Conservation (phyloP, 2,888 invertebrate species). For the Andrena marginata region DNA sequence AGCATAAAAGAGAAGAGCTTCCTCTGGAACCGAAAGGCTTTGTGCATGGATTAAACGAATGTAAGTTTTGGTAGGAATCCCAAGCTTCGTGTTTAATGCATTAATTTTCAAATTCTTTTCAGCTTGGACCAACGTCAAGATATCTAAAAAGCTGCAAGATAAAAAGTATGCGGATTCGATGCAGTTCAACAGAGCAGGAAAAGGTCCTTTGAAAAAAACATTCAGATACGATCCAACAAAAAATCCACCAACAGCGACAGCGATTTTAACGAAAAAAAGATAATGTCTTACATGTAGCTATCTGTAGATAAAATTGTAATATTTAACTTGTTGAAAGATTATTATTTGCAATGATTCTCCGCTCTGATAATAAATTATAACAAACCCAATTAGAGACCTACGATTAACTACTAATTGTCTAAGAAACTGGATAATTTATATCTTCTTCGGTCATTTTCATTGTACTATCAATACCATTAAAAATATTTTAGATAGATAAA, state of each 20-base stretch:
- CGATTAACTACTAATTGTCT: background rate
- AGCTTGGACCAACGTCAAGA: slow-evolving; percentile 94
- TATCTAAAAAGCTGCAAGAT: slow-evolving; percentile 91
- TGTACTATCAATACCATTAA: no score
- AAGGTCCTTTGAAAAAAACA: slow-evolving; percentile 94
- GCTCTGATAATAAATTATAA: slow-evolving; percentile 19
- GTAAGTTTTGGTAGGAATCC: slow-evolving; percentile 35
- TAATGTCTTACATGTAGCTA: slow-evolving; percentile 67
- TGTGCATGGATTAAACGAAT: slow-evolving; percentile 20
- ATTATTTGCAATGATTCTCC: background rate
- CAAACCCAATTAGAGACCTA: background rate
- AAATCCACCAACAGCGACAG: slow-evolving; percentile 70
- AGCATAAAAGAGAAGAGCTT: slow-evolving; percentile 85
- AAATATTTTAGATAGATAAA: no score
- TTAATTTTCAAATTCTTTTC: slow-evolving; percentile 51
- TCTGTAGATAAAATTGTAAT: slow-evolving; percentile 27
- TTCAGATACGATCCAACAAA: slow-evolving; percentile 94
- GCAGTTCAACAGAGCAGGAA: slow-evolving; percentile 93
- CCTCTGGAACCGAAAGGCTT: slow-evolving; percentile 80
- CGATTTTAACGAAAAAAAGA: slow-evolving; percentile 87
- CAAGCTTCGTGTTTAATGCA: background rate
- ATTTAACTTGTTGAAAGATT: slow-evolving; percentile 16
- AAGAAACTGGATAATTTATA: no score
- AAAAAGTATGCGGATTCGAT: slow-evolving; percentile 91
- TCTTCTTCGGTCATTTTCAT: no score